These are phyloP conservation scores for Pteronura brasiliensis DNA, from an alignment of 2,113 vertebrate genomes.

Conservation along the genomic window DNA sequence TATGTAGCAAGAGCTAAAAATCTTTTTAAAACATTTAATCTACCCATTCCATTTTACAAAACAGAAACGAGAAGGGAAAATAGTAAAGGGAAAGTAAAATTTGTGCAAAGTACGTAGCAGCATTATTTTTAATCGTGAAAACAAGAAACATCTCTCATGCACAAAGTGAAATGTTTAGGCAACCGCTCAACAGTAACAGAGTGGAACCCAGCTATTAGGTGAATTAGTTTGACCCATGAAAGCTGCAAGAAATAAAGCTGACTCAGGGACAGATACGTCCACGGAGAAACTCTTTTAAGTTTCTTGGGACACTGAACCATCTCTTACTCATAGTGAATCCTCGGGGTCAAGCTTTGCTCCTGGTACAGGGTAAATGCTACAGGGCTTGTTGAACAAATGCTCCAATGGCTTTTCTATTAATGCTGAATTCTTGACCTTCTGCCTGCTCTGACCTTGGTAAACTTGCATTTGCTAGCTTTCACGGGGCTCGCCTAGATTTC, in stretches of 20 bases:
- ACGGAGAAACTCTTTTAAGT: neutral
- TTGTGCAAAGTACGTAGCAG: neutral
- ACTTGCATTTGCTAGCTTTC: neutral
- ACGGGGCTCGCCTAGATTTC: neutral
- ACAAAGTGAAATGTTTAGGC: neutral
- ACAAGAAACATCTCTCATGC: neutral
- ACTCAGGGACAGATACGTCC: neutral
- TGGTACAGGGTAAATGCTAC: neutral
- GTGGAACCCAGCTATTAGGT: neutral
- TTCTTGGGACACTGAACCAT: neutral
- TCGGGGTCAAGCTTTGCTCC: neutral
- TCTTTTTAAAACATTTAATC: neutral
- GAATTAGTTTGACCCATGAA: neutral
- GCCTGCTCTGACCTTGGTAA: conserved; percentile 1
- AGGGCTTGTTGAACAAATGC: neutral
- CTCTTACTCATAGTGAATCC: neutral
- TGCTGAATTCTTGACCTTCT: neutral
- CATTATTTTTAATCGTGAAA: neutral
- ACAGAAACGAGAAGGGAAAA: neutral
- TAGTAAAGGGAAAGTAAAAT: neutral
- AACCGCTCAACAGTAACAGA: neutral
- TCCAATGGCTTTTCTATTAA: neutral
- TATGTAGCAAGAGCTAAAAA: neutral
- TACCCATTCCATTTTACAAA: neutral
- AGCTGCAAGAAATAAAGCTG: neutral